Base-by-base conservation (phyloP, 1,140 invertebrate species). In the Diachasmimorpha longicaudata region DNA sequence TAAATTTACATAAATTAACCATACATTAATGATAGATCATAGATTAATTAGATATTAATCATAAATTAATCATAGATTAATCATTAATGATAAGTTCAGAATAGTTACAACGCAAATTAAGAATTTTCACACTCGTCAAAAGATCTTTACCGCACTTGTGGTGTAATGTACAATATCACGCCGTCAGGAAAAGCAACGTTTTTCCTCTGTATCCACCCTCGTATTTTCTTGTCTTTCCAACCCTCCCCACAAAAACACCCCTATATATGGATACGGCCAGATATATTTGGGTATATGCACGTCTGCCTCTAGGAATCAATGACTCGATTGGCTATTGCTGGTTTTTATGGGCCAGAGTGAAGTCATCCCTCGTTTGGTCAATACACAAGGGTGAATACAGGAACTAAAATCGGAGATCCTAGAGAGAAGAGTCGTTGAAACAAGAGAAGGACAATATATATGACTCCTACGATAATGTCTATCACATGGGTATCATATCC, bases 271-370 rank as follows among this genome's bases (percentile, higher is more conserved):
- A n/a, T n/a, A n/a, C n/a, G n/a, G n/a, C n/a, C n/a, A n/a, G n/a
- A n/a, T n/a, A n/a, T n/a, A n/a, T 74, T 16, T 21, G 48, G 0
- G 66, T 42, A 23, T 25, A 31, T 48, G 66, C 31, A 39, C 37
- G 4, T 10, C 23, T 42, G 42, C 68, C 55, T 36, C 44, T 16
- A 73, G 48, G 31, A 78, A 74, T 81, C 80, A 81, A 81, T 81
- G 80, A 81, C 72, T 80, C 81, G 72, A 83, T 85, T 83, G 83
- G 77, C 83, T 85, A 85, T 85, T 84, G 84, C 77, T 68, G 75
- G 81, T 80, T 79, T 78, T 81, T 81, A 80, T 42, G 48, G 52
- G 46, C 14, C 2, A n/a, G 19, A 21, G 19, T 6, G 19, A 14
- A 55, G 52, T 71, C 46, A 68, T 58, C 8, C 16, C 37, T 37